Percentiles rank a stretch among this genome's conserved stretches.
Conservation (phyloP, 1,140 invertebrate genomes). For the Atta texana region DNA sequence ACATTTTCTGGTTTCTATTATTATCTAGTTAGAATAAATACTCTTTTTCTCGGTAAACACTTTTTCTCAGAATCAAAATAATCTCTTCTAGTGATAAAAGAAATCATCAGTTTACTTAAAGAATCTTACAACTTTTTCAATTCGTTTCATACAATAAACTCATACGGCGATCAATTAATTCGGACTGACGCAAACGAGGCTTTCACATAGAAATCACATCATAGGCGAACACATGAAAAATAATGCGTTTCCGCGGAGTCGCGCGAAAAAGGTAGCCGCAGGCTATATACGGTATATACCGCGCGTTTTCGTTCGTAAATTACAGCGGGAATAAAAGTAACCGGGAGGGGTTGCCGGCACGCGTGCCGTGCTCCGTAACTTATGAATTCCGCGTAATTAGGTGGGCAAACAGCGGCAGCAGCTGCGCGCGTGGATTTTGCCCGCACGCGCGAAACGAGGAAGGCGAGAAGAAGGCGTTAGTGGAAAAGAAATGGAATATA, state of each 20-base stretch:
- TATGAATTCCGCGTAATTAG: slow-evolving; percentile 84
- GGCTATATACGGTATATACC: background rate
- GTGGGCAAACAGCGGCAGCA: slow-evolving; percentile 79
- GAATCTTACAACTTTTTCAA: background rate
- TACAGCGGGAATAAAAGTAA: slow-evolving; percentile 77
- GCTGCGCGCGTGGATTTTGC: slow-evolving; percentile 72
- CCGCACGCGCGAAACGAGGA: slow-evolving; percentile 55
- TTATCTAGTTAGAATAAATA: background rate
- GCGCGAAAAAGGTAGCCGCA: background rate
- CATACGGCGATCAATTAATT: slow-evolving; percentile 29
- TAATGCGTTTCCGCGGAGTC: slow-evolving; percentile 25
- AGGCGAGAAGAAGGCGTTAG: slow-evolving; percentile 8
- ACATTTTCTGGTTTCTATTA: background rate
- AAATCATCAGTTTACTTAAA: background rate
- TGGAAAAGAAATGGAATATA: slow-evolving; percentile 12
- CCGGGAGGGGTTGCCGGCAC: slow-evolving; percentile 53
- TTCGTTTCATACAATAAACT: background rate
- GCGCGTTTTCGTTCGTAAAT: slow-evolving; percentile 68
- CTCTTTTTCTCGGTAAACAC: background rate
- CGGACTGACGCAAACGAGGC: background rate
- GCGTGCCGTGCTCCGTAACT: slow-evolving; percentile 74
- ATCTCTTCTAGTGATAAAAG: background rate
- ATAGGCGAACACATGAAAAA: background rate
- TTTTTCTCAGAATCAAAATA: slow-evolving; percentile 1
- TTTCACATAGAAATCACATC: background rate